These are phyloP conservation scores for Leptestheria dahalacensis DNA, from an alignment of 1,140 invertebrate species.

Conservation along the genomic window DNA sequence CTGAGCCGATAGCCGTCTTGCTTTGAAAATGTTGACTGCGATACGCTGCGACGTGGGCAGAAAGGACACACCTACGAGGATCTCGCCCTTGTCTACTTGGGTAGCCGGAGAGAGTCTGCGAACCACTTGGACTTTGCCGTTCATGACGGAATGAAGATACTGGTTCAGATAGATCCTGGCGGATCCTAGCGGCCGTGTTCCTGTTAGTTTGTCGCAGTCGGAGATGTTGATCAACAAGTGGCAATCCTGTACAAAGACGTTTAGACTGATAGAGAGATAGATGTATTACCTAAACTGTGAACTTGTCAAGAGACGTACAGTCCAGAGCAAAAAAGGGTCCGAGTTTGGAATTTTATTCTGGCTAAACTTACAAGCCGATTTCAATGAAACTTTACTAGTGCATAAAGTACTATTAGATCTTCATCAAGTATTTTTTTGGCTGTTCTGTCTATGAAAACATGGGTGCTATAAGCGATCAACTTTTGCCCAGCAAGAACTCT, in stretches of 20 bases:
- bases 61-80: conserved; percentile 9
- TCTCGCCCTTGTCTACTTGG: background rate
- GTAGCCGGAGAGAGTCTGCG: background rate
- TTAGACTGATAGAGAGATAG: background rate
- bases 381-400: too few relatives aligned
- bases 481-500: too few relatives aligned
- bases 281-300: too few relatives aligned
- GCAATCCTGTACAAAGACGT: conserved; percentile 10
- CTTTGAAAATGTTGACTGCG: conserved; percentile 3
- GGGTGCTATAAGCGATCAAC: too few relatives aligned
- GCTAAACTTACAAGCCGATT: too few relatives aligned
- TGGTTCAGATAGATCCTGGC: background rate
- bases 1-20: background rate
- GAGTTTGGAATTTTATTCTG: too few relatives aligned
- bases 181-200: background rate
- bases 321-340: too few relatives aligned
- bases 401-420: too few relatives aligned
- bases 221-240: conserved; percentile 3
- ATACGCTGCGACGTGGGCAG: conserved; percentile 13
- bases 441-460: too few relatives aligned
- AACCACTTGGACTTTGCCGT: background rate
- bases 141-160: background rate
- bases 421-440: too few relatives aligned
- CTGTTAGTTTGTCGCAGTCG: conserved; percentile 9
- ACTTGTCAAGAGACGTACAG: too few relatives aligned